These are phyloP conservation scores for Dendroctonus ponderosae DNA, from an alignment of 1,140 invertebrate genomes.

Conservation along the genomic window DNA sequence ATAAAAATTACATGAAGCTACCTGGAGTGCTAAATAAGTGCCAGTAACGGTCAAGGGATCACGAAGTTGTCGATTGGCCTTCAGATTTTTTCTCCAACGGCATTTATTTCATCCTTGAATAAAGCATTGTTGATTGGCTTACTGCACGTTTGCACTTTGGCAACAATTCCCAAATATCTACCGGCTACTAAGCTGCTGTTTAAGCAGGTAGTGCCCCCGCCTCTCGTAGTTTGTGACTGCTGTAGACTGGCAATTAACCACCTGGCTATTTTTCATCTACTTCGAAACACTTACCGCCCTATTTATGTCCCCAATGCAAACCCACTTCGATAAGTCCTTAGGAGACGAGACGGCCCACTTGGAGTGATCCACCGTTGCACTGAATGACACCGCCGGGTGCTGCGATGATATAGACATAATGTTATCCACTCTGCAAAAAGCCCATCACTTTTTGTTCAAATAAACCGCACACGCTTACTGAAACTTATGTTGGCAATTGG, in stretches of 20 bases:
- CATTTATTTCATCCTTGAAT: no score
- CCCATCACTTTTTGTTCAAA: not conserved
- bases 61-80: no score
- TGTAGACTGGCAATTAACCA: slow-evolving; percentile 49
- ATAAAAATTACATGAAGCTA: no score
- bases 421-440: slow-evolving; percentile 59
- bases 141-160: slow-evolving; percentile 8
- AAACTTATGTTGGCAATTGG: slow-evolving; percentile 63
- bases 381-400: slow-evolving; percentile 62
- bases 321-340: slow-evolving; percentile 59
- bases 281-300: slow-evolving; percentile 64
- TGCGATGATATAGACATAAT: slow-evolving; percentile 61
- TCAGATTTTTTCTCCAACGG: no score
- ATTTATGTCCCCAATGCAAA: slow-evolving; percentile 92
- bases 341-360: slow-evolving; percentile 81
- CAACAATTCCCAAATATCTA: slow-evolving; percentile 30
- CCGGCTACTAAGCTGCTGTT: slow-evolving; percentile 36
- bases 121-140: not conserved
- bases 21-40: no score
- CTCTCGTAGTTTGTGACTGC: slow-evolving; percentile 71
- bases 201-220: slow-evolving; percentile 79
- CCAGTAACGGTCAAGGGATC: no score
- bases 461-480: slow-evolving; percentile 48
- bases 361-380: slow-evolving; percentile 80
- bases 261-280: slow-evolving; percentile 3